Evolutionary conservation across 1,140 invertebrate genomes (phyloP), one percentile per base, ranked within the genome.

Genomic region (Bombus sylvicola): DNA sequence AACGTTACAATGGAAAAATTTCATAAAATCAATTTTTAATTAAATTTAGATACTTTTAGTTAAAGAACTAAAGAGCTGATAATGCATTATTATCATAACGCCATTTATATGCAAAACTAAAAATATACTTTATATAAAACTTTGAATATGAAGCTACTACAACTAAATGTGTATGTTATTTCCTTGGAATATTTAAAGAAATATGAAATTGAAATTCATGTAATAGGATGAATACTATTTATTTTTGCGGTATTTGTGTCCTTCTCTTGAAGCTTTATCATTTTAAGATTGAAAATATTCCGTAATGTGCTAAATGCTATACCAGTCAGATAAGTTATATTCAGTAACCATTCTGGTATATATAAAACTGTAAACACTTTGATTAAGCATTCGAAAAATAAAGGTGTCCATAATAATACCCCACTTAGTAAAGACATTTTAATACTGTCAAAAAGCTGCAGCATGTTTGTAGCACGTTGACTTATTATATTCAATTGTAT

Each of bases 331-430:
- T 88, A 93, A n/a, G 89, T 87, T 41, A 68, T n/a, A 59, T 89
- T 85, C 3, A 81, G 85, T 6, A 92, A 77, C 92, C 92, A 92
- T 62, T 83, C 76, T 57, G 90, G 88, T 62, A 85, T 39, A 22
- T 66, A 57, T 1, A 76, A 78, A 15, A 88, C 91, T 6, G 88
- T 73, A 76, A 93, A 91, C 41, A 93, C 86, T 87, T 91, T 90
- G 1, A 88, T 43, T 72, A 92, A 68, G 41, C 88, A 53, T 72
- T 88, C 85, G 1, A 91, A 39, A 18, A 94, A 87, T 15, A 92
- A 76, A n/a, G 92, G 92, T 41, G 90, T 92, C 93, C 93, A 94
- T 43, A 93, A 81, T 43, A 91, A 10, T 71, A 90, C 76, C 10
- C 88, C 87, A 18, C 87, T 62, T 8, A 92, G 53, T 28, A 93